Evolutionary conservation across 2,888 invertebrate species (phyloP).

Genomic region (Heptascelio sp.): DNA sequence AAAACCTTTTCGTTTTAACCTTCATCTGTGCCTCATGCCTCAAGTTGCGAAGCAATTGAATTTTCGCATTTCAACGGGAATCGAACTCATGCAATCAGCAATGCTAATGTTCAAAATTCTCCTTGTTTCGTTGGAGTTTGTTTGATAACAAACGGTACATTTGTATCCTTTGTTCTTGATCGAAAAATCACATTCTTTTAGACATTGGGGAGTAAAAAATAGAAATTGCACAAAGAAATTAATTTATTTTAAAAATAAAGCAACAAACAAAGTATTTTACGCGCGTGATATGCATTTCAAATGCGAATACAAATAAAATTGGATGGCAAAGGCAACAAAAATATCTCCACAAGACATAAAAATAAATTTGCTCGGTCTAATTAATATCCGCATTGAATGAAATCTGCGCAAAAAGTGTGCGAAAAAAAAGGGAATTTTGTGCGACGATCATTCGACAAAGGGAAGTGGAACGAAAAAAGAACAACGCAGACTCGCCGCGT

Average conservation of each 20-base stretch:
- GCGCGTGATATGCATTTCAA: slow-evolving; percentile 12
- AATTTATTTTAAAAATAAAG: no score
- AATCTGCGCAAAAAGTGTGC: slow-evolving; percentile 21
- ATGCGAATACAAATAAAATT: slow-evolving; percentile 46
- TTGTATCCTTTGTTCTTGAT: background rate
- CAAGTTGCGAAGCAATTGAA: slow-evolving; percentile 28
- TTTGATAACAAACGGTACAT: slow-evolving; percentile 13
- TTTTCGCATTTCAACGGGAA: slow-evolving; percentile 36
- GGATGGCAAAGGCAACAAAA: slow-evolving; percentile 28
- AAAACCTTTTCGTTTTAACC: slow-evolving; percentile 26
- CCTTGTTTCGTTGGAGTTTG: background rate
- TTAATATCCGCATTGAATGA: slow-evolving; percentile 56
- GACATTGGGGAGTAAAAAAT: background rate
- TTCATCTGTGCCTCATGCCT: slow-evolving; percentile 17
- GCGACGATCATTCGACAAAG: slow-evolving; percentile 38
- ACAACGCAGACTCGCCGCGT: slow-evolving; percentile 66
- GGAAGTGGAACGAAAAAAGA: slow-evolving; percentile 28
- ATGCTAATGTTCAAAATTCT: slow-evolving; percentile 6
- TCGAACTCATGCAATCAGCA: slow-evolving; percentile 4
- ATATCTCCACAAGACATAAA: slow-evolving; percentile 34
- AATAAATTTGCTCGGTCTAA: slow-evolving; percentile 47
- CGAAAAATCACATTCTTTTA: slow-evolving; percentile 6
- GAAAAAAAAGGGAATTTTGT: slow-evolving; percentile 31
- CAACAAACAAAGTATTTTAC: background rate
- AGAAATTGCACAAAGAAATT: no score